A percentile compares a stretch with the other conserved stretches of the same genome.
phyloP scores from a whole-genome alignment of 2,888 invertebrate species.

The Heliconius hortense region DNA sequence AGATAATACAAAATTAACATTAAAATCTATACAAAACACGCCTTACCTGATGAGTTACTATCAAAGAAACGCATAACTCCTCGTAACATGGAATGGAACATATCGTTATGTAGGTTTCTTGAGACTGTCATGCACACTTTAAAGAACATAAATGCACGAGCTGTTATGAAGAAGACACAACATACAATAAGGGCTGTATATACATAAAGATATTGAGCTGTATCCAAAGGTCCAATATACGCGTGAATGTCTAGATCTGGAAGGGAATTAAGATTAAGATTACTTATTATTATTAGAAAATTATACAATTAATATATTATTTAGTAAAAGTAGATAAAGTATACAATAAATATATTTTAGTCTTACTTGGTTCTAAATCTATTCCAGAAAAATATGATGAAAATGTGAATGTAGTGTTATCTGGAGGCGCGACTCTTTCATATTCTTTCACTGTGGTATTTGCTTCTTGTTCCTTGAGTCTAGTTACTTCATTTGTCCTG shows the following conservation, averaged over 20 bases:
- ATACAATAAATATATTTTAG: neutral
- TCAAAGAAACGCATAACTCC: constrained; percentile 94
- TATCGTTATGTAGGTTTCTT: constrained; percentile 88
- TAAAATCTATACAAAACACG: neutral
- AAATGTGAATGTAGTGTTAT: constrained; percentile 63
- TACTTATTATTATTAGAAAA: neutral
- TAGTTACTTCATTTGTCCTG: constrained; percentile 78
- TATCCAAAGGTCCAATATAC: constrained; percentile 71
- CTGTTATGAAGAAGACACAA: constrained; percentile 80
- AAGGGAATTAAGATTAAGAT: constrained; percentile 36
- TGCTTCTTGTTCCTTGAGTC: constrained; percentile 65
- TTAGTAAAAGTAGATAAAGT: neutral
- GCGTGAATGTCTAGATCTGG: constrained; percentile 72
- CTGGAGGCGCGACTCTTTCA: constrained; percentile 53
- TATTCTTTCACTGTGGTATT: constrained; percentile 65
- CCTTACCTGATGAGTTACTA: constrained; percentile 88
- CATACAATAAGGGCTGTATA: constrained; percentile 71
- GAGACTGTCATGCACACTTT: constrained; percentile 89
- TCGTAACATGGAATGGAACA: constrained; percentile 90
- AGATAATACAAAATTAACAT: neutral
- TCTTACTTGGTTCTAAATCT: constrained; percentile 59
- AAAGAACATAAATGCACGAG: constrained; percentile 86
- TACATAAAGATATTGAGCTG: constrained; percentile 72
- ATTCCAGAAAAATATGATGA: constrained; percentile 69
- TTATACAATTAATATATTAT: neutral